Base-by-base conservation (phyloP, 2,888 invertebrate genomes). In the Anodontia alba region DNA sequence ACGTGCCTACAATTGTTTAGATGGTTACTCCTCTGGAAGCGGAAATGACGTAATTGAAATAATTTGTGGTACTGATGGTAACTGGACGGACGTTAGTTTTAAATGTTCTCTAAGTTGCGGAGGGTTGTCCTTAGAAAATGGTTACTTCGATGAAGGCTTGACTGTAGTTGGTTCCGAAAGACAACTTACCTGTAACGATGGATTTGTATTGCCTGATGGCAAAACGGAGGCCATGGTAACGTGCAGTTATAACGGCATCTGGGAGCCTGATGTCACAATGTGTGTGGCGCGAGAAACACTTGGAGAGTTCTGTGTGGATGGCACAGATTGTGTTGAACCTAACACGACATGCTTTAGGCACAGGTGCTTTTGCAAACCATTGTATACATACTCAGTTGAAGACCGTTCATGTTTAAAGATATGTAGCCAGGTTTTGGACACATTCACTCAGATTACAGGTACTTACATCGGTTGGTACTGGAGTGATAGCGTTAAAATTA, bases 391-490 rank as follows among this genome's bases (percentile, higher is more conserved):
- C 33, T 62, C 62, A 33, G 20, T 33, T 20, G 17, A 31, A 33
- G 33, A 33, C 15, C 1, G 12, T 10, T 1, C 31, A 10, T 62
- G 62, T 17, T 33, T 17, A 1, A 31, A 62, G 17, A 33, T 1
- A 7, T 62, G 62, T 23, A 20, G 33, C 62, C 20, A 20, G 1
- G 31, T 62, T 8, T 17, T 33, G 33, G 33, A 62, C n/a, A 62
- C 62, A 17, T 62, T 33, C 29, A 62, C 62, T 33, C 10, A 17
- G 33, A 17, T 62, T 3, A 31, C 31, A 10, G 33, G 33, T 5
- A 62, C 62, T 31, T 62, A 62, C 20, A 62, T 62, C 5, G 62
- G 62, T 5, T 62, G 33, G 33, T 62, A 62, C 20, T 62, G 62
- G 62, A 62, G 23, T 17, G 62, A 62, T 20, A 29, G 29, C 7